Conservation (phyloP, 2,888 invertebrate genomes). For the Aphodius granarius region DNA sequence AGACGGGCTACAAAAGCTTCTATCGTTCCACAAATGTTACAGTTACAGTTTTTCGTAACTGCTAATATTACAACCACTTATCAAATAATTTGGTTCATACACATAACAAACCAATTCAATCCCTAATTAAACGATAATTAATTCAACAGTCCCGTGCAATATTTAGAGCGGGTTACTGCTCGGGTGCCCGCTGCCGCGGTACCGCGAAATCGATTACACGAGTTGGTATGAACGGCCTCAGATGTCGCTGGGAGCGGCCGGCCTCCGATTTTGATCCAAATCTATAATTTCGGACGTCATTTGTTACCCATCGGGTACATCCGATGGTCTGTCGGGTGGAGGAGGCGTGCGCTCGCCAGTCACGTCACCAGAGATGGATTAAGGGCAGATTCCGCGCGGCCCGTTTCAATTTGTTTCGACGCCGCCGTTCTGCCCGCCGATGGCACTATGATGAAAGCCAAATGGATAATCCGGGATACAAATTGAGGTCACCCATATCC, state of each 20-base stretch:
- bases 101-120: background rate
- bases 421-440: background rate
- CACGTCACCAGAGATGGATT: slow-evolving; percentile 11
- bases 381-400: slow-evolving; percentile 12
- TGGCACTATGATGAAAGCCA: slow-evolving; percentile 3
- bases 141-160: slow-evolving; percentile 4
- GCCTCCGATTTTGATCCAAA: background rate
- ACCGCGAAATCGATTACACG: slow-evolving; percentile 2
- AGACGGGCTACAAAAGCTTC: too few relatives aligned
- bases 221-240: background rate
- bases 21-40: too few relatives aligned
- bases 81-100: background rate
- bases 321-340: background rate
- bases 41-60: too few relatives aligned
- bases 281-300: slow-evolving; percentile 12
- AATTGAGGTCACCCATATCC: background rate
- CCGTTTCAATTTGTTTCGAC: slow-evolving; percentile 5
- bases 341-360: background rate
- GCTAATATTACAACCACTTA: too few relatives aligned
- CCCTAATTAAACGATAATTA: slow-evolving; percentile 9
- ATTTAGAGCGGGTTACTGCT: background rate
- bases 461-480: slow-evolving; percentile 7
- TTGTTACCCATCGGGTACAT: slow-evolving; percentile 1
- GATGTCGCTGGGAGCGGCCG: background rate
- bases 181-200: background rate